Evolutionary conservation across 2,113 vertebrate genomes (phyloP).

Genomic region (Capreolus pygargus): DNA sequence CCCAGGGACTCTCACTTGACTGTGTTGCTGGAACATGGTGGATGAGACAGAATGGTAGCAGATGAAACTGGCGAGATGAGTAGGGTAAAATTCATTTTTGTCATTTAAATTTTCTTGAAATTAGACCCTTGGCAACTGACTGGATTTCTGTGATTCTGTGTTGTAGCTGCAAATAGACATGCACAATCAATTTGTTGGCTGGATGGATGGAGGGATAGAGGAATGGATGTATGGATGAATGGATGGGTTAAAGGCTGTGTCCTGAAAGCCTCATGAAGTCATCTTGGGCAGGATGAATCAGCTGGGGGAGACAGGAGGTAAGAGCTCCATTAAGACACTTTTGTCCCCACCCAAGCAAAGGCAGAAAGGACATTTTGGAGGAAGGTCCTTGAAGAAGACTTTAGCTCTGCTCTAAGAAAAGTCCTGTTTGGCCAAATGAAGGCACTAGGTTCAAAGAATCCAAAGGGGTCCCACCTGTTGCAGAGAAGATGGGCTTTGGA

Average conservation of each 20-base stretch:
- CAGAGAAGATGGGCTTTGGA: neutral
- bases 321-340: neutral
- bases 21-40: rapidly evolving
- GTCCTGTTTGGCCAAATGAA: neutral
- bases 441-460: neutral
- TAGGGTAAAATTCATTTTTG: neutral
- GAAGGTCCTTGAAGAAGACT: neutral
- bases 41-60: neutral
- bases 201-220: neutral
- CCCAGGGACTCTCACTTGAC: neutral
- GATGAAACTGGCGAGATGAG: neutral
- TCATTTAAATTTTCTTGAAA: neutral
- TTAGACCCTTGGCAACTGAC: neutral
- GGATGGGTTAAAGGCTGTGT: neutral
- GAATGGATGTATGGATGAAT: neutral
- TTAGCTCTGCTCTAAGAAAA: neutral
- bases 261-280: neutral
- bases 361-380: neutral
- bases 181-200: neutral
- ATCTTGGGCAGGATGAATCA: neutral
- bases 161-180: neutral
- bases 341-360: neutral
- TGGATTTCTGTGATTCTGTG: neutral
- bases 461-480: neutral
- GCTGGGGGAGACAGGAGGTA: neutral